phyloP scores from a whole-genome alignment of 2,888 invertebrate species.

The Drosophila infuscata region DNA sequence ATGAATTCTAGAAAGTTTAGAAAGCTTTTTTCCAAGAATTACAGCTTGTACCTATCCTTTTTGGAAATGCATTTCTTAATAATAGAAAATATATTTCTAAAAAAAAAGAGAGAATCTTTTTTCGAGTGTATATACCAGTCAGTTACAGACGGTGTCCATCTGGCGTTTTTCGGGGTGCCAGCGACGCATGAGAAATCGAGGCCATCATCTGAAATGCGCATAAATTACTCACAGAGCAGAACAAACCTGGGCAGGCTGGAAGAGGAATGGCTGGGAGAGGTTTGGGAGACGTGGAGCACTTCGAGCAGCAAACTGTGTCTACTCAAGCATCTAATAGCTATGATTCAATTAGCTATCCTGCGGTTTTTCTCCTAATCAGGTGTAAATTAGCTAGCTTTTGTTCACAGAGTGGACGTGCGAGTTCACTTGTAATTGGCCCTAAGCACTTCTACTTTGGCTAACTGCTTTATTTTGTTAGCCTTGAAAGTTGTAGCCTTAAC shows the following conservation, averaged over 20 bases:
- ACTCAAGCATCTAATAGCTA: slow-evolving; percentile 49
- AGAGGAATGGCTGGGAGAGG: not conserved
- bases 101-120: not conserved
- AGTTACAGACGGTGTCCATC: slow-evolving; percentile 26
- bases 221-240: slow-evolving; percentile 62
- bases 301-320: not conserved
- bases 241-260: not conserved
- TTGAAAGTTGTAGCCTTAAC: too few species aligned
- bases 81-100: too few species aligned
- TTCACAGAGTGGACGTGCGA: not conserved
- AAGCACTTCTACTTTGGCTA: not conserved
- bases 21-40: too few species aligned
- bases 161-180: slow-evolving; percentile 1
- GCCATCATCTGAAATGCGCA: slow-evolving; percentile 68
- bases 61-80: too few species aligned
- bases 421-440: slow-evolving; percentile 2
- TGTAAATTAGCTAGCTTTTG: slow-evolving; percentile 30
- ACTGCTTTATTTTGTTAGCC: not conserved
- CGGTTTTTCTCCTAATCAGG: slow-evolving; percentile 37
- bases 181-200: slow-evolving; percentile 45
- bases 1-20: too few species aligned
- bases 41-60: too few species aligned
- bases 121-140: slow-evolving; percentile 3
- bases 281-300: not conserved
- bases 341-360: slow-evolving; percentile 54